A percentile compares a stretch with the other conserved stretches of the same genome.
Conservation (phyloP, 2,888 invertebrate genomes). For the Cheilosia urbana region DNA sequence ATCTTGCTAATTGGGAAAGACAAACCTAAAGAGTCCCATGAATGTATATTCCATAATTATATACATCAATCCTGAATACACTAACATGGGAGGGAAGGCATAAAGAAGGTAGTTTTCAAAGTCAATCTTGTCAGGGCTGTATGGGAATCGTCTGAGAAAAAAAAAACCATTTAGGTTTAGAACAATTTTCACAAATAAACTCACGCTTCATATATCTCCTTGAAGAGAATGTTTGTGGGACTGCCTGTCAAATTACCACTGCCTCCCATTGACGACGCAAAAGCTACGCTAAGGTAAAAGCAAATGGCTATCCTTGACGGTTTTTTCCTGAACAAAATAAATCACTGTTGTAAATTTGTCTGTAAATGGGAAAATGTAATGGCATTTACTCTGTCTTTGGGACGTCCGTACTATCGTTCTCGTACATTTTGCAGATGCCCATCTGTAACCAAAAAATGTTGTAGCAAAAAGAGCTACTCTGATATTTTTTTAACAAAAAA, state of each 20-base stretch:
- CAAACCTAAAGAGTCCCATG: slow-evolving; percentile 55
- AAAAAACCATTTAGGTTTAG: background rate
- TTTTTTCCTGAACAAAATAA: slow-evolving; percentile 18
- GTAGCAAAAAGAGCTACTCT: background rate
- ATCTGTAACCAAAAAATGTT: background rate
- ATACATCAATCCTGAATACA: slow-evolving; percentile 27
- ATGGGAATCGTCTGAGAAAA: slow-evolving; percentile 38
- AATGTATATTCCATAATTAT: slow-evolving; percentile 22
- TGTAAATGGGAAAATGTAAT: too few relatives aligned
- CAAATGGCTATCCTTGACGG: slow-evolving; percentile 37
- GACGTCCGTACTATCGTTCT: slow-evolving; percentile 11
- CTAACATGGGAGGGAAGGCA: slow-evolving; percentile 23
- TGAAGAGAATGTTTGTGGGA: slow-evolving; percentile 2
- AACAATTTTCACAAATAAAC: background rate
- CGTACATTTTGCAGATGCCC: slow-evolving; percentile 19
- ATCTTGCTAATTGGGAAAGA: background rate
- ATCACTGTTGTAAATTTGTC: too few relatives aligned
- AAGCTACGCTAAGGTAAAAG: slow-evolving; percentile 44
- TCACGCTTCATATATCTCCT: slow-evolving; percentile 25
- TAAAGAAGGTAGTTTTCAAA: background rate
- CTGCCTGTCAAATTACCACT: slow-evolving; percentile 10
- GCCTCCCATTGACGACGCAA: slow-evolving; percentile 42
- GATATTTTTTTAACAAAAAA: background rate
- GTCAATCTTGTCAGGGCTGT: slow-evolving; percentile 14
- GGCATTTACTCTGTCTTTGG: background rate